Conservation (phyloP, 2,888 invertebrate species). For the Steromphala cineraria region DNA sequence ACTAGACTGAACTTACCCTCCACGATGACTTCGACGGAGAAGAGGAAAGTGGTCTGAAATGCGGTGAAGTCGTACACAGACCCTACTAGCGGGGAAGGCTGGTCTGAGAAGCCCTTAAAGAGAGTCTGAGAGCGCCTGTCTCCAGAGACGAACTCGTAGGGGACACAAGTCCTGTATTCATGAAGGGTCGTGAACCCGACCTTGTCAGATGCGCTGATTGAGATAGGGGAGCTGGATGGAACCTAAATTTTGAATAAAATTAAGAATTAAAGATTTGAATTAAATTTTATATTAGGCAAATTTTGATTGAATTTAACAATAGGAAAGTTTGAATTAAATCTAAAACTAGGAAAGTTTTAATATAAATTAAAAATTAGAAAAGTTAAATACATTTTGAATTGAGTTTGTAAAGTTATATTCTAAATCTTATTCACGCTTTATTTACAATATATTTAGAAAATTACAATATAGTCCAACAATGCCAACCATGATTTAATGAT, state of each 20-base stretch:
- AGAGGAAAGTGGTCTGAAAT: slow-evolving; percentile 12
- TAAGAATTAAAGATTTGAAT: no score
- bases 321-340: no score
- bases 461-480: no score
- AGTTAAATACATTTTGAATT: no score
- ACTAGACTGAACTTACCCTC: background rate
- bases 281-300: no score
- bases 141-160: background rate
- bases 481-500: background rate
- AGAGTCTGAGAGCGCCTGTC: slow-evolving; percentile 17
- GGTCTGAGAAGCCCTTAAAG: background rate
- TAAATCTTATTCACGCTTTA: no score
- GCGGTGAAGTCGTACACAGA: background rate
- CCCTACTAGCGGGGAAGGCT: background rate
- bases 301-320: no score
- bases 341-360: no score
- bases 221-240: background rate
- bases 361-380: no score
- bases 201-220: background rate
- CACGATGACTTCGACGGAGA: background rate
- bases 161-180: background rate
- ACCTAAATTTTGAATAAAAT: background rate
- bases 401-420: no score
- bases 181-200: slow-evolving; percentile 11
- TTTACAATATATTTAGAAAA: no score